Evolutionary conservation across 2,113 vertebrate species (phyloP), one percentile per base, ranked within the genome.

Genomic region (Oncorhynchus masou): DNA sequence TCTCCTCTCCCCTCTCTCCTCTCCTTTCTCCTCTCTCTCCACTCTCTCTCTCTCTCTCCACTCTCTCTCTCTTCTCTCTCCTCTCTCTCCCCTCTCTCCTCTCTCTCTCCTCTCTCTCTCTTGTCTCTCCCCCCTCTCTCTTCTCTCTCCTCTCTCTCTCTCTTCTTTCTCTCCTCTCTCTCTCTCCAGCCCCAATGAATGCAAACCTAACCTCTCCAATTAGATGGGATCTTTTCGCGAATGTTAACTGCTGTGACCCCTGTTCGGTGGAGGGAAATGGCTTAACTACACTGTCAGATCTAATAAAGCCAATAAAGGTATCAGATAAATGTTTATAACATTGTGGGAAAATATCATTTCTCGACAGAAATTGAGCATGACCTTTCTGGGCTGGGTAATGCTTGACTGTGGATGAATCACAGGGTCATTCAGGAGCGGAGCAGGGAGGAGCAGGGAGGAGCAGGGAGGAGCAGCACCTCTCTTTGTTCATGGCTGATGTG

Each of bases 261-360:
- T 93, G 94, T 93, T 94, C 92, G 92, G 95, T 92, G 94, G 94
- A 94, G 94, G 95, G 93, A 96, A 97, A 96, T 93, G 95, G 95
- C 96, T 98, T 99, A 98, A 97, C 96, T 95, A 96, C 96, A 96
- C 95, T 98, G 97, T 99, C 97, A 98, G 94, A 94, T 97, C 94
- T 95, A 97, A 99, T 99, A 95, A 96, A 96, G 94, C 95, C 95
- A 96, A 97, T 98, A 97, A 98, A 96, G 94, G 92, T 93, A 94
- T 95, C 91, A 95, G 96, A 98, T 98, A 98, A 98, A 99, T 98
- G 97, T 98, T 98, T 99, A 98, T 98, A 97, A 96, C 95, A 87
- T 92, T 94, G 94, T 74, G 90, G 95, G 96, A 97, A 98, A 97
- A 97, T 96, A 97, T 98, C 94, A 98, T 98, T 98, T 97, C 96